Percentiles rank a stretch among this genome's conserved stretches.
Evolutionary conservation across 2,797 vertebrate genomes (phyloP).

Genomic region (Philypnodon macrostomus): DNA sequence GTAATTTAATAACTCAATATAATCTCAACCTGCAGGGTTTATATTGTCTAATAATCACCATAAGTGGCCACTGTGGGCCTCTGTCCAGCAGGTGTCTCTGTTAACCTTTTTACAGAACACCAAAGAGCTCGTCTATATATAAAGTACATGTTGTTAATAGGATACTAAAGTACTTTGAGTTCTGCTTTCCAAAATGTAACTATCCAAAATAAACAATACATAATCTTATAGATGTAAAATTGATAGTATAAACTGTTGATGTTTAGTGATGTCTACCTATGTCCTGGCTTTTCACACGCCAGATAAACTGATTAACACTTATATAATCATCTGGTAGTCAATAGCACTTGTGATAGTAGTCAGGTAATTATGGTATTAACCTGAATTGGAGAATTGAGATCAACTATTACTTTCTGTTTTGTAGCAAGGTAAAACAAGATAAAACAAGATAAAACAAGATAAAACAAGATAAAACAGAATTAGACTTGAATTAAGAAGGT

Average conservation of each 20-base stretch:
- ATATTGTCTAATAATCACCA: not conserved
- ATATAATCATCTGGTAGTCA: slow-evolving; percentile 6
- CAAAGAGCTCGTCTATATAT: too few relatives aligned
- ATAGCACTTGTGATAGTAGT: slow-evolving; percentile 11
- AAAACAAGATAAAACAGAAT: not conserved
- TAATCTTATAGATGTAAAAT: too few relatives aligned
- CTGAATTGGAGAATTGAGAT: slow-evolving; percentile 45
- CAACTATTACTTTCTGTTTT: slow-evolving; percentile 34
- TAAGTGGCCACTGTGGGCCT: not conserved
- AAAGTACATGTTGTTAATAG: too few relatives aligned
- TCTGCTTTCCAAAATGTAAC: too few relatives aligned
- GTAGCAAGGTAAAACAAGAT: slow-evolving; percentile 10
- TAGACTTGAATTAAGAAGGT: slow-evolving; percentile 14
- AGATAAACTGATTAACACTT: slow-evolving; percentile 14
- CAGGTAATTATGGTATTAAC: slow-evolving; percentile 41
- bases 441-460: slow-evolving; percentile 1
- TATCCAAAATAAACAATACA: too few relatives aligned
- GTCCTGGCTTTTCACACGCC: slow-evolving; percentile 3
- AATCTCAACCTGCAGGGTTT: not conserved
- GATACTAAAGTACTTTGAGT: too few relatives aligned
- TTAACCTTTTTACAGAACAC: too few relatives aligned
- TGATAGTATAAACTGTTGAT: too few relatives aligned
- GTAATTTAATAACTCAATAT: not conserved
- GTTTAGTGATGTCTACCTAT: not conserved
- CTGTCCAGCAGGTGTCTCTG: slow-evolving; percentile 70